Conservation (phyloP, 2,113 vertebrate species). For the Chiloscyllium plagiosum region DNA sequence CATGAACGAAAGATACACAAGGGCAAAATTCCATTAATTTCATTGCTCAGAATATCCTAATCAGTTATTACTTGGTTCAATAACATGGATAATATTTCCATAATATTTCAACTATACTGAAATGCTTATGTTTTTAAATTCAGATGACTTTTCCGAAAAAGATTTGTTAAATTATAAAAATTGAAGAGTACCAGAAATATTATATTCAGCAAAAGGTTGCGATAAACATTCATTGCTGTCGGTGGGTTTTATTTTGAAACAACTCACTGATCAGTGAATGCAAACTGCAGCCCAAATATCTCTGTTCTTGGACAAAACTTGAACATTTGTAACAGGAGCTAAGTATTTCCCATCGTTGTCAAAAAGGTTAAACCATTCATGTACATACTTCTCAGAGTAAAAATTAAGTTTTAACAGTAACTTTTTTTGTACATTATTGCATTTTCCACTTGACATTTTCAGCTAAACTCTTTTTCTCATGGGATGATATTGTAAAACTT, state of each 20-base stretch:
- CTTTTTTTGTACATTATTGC: neutral
- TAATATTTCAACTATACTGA: neutral
- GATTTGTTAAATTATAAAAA: neutral
- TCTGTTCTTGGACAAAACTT: neutral
- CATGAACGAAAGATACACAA: neutral
- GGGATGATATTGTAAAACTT: neutral
- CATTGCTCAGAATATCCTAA: neutral
- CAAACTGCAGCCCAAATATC: constrained; percentile 87
- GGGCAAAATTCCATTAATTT: neutral
- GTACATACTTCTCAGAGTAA: neutral
- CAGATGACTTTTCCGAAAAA: neutral
- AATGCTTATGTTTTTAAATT: neutral
- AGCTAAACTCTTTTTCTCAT: neutral
- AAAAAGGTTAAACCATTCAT: neutral
- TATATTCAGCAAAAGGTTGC: constrained; percentile 69
- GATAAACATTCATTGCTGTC: constrained; percentile 99
- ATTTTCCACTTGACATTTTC: neutral
- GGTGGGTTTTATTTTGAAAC: constrained; percentile 83
- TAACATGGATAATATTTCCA: neutral
- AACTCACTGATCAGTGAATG: constrained; percentile 99
- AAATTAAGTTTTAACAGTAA: neutral
- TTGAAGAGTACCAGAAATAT: neutral
- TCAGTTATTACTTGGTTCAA: neutral
- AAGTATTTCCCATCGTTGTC: constrained; percentile 38
- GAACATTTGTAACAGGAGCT: neutral